These are phyloP conservation scores for Caenorhabditis sulstoni DNA, from an alignment of 2,888 invertebrate genomes.

Conservation along the genomic window DNA sequence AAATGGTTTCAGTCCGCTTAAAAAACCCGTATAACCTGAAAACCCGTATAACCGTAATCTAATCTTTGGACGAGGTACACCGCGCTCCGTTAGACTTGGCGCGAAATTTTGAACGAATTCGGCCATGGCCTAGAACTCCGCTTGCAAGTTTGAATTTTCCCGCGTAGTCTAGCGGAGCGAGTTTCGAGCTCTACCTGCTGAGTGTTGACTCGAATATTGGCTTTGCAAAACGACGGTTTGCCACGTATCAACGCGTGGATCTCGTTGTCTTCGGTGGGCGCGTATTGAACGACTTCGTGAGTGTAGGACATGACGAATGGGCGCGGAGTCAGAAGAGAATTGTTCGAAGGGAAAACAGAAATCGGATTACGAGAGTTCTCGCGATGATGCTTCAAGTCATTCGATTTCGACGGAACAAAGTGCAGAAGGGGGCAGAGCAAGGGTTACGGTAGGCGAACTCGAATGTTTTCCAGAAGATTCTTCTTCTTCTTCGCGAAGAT, in stretches of 20 bases:
- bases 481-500: conserved; percentile 7
- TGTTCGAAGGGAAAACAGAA: conserved; percentile 4
- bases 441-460: too few relatives aligned
- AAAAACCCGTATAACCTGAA: too few relatives aligned
- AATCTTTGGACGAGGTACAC: too few relatives aligned
- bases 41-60: too few relatives aligned
- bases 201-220: conserved; percentile 58
- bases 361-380: too few relatives aligned
- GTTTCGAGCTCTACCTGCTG: conserved; percentile 34
- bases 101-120: too few relatives aligned
- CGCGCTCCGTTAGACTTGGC: too few relatives aligned
- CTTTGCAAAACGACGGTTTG: conserved; percentile 58
- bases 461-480: too few relatives aligned
- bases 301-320: conserved; percentile 38
- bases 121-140: too few relatives aligned
- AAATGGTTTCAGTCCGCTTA: background rate
- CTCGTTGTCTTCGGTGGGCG: conserved; percentile 55
- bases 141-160: background rate
- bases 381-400: too few relatives aligned
- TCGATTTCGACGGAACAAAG: conserved; percentile 19
- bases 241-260: conserved; percentile 59
- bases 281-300: conserved; percentile 59
- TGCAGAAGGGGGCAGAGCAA: too few relatives aligned
- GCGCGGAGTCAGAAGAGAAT: background rate
- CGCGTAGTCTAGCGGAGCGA: background rate